These are phyloP conservation scores for Brienomyrus brachyistius DNA, from an alignment of 2,113 vertebrate species.

Conservation along the genomic window DNA sequence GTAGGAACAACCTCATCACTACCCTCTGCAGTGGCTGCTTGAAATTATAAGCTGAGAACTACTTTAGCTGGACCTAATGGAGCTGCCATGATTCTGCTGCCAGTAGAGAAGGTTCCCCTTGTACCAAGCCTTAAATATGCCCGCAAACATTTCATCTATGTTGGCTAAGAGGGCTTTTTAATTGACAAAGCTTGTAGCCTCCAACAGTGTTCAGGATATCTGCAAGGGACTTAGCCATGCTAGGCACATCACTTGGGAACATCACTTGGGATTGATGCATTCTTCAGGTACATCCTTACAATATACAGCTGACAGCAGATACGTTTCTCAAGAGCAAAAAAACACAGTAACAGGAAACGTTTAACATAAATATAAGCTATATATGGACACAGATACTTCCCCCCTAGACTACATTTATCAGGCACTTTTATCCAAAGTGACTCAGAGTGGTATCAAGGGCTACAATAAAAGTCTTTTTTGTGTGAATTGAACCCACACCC, in stretches of 20 bases:
- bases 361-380: neutral
- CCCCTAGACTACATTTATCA: too few relatives aligned
- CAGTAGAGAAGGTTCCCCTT: neutral
- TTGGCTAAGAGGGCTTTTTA: neutral
- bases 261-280: neutral
- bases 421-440: neutral
- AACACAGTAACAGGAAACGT: neutral
- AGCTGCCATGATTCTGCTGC: neutral
- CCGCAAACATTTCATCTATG: neutral
- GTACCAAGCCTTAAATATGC: neutral
- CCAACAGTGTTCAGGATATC: neutral
- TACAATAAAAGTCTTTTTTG: neutral
- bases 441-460: neutral
- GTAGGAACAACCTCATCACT: constrained; percentile 17
- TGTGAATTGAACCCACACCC: neutral
- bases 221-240: neutral
- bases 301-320: neutral
- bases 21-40: neutral
- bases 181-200: neutral
- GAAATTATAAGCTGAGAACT: neutral
- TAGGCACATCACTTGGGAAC: neutral
- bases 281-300: neutral
- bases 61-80: neutral
- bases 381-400: too few relatives aligned
- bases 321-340: neutral